Evolutionary conservation across 1,140 invertebrate species (phyloP), one percentile per base, ranked within the genome.

Genomic region (Portunus trituberculatus): DNA sequence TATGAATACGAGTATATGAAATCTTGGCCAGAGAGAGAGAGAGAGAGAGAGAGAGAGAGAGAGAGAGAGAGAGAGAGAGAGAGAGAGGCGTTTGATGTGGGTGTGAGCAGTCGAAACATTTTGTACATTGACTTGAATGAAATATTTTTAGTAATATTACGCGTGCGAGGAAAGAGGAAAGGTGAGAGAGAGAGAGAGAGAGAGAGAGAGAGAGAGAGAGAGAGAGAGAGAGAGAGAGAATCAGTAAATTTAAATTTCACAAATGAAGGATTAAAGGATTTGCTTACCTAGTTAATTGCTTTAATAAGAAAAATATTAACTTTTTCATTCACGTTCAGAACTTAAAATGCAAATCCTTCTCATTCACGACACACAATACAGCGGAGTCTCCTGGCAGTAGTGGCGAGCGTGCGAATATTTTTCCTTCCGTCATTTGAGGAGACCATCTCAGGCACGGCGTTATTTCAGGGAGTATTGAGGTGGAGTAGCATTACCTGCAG

Each of bases 201-300:
- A 76, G 67, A 76, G 67, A 76, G 67, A 76, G 67, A 76, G 67
- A 76, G 67, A 76, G 67, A 76, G 67, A 76, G 67, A 76, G 67
- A 76, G 67, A 76, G 67, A 76, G 67, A 76, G 67, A 76, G 67
- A 76, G 67, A 76, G 67, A 76, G 67, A 76, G 20, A n/a, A 76
- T 76, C 67, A 76, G 20, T 76, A 76, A n/a, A 76, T 76, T 76
- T n/a, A 76, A 76, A 76, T 76, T 76, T 76, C 67, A 76, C 67
- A n/a, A n/a, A n/a, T 76, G 67, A 76, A 76, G 67, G 67, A 76
- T 76, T 76, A 76, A 76, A 76, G 67, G 67, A 76, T 76, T 76
- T 76, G 67, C 67, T 76, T 76, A 76, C 67, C 12, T 76, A 76
- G 67, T 76, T 76, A 76, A 76, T 76, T 76, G 67, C 67, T 76